phyloP scores from a whole-genome alignment of 37 sponge, comb jelly and placozoan species.

The Mnemiopsis leidyi region DNA sequence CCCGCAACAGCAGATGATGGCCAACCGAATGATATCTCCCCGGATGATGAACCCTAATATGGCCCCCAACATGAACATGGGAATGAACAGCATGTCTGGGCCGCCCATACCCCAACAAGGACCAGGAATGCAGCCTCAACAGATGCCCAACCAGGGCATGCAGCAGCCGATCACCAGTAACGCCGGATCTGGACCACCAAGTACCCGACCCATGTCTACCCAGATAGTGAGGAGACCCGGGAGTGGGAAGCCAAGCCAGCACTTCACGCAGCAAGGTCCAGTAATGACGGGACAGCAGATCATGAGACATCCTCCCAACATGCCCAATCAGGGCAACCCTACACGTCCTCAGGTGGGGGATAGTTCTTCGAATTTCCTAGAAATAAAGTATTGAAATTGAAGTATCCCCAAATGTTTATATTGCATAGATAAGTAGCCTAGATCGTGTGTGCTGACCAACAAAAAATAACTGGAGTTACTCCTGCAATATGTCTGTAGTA shows the following conservation, averaged over 20 bases:
- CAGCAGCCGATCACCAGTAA: conserved; percentile 35
- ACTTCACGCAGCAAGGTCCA: not conserved
- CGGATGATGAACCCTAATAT: conserved; percentile 19
- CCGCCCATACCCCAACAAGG: not conserved
- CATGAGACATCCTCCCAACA: not conserved
- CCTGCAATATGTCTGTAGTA: too few relatives aligned
- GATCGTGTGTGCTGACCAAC: too few relatives aligned
- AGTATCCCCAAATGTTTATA: too few relatives aligned
- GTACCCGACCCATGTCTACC: not conserved
- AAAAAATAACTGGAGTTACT: too few relatives aligned
- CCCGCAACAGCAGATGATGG: not conserved
- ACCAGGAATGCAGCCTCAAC: not conserved
- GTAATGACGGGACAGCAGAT: not conserved
- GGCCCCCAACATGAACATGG: conserved; percentile 8
- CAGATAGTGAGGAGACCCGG: conserved; percentile 33
- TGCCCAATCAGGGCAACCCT: not conserved
- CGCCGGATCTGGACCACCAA: not conserved
- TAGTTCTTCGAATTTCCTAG: too few relatives aligned
- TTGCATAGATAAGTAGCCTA: too few relatives aligned
- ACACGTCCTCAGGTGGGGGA: conserved; percentile 11
- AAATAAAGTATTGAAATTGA: too few relatives aligned
- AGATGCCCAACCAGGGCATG: not conserved
- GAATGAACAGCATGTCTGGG: not conserved
- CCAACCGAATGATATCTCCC: not conserved
- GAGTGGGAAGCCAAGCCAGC: conserved; percentile 27